Evolutionary conservation across 1,140 invertebrate species (phyloP).

Genomic region (Ectropis grisescens): DNA sequence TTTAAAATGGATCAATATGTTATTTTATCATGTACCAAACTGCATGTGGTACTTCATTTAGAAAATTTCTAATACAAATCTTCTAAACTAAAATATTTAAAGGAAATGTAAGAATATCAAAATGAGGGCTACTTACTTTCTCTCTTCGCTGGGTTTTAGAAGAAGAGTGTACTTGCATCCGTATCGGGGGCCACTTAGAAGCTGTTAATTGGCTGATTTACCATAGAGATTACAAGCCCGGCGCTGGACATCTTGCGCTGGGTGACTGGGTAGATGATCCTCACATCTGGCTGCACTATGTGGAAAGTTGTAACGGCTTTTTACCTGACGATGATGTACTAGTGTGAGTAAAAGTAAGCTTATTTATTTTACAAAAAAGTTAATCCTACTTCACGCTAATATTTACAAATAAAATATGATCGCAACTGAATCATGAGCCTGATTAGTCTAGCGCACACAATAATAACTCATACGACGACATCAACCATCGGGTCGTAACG

Average conservation of each 20-base stretch:
- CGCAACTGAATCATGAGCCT: neutral
- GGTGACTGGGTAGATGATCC: slow-evolving; percentile 33
- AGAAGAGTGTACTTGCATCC: slow-evolving; percentile 25
- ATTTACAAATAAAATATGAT: neutral
- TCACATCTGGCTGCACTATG: slow-evolving; percentile 43
- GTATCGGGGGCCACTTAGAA: slow-evolving; percentile 35
- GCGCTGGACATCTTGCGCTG: slow-evolving; percentile 19
- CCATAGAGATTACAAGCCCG: slow-evolving; percentile 14
- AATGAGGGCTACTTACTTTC: too few relatives aligned
- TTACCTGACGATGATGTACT: slow-evolving; percentile 36
- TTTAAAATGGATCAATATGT: too few relatives aligned
- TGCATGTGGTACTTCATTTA: too few relatives aligned
- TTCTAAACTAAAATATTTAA: too few relatives aligned
- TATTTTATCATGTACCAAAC: too few relatives aligned
- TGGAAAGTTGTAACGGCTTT: slow-evolving; percentile 30
- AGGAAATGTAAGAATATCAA: too few relatives aligned
- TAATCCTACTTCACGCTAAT: neutral
- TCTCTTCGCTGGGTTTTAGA: too few relatives aligned
- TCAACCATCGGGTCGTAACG: too few relatives aligned
- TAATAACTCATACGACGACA: too few relatives aligned
- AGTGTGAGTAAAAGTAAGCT: slow-evolving; percentile 25
- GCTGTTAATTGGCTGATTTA: slow-evolving; percentile 25
- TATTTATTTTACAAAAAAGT: too few relatives aligned
- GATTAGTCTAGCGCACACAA: too few relatives aligned
- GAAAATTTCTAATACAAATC: too few relatives aligned